Percentiles rank a stretch among this genome's conserved stretches.
Conservation (phyloP, 2,113 vertebrate species). For the Scalopus aquaticus region DNA sequence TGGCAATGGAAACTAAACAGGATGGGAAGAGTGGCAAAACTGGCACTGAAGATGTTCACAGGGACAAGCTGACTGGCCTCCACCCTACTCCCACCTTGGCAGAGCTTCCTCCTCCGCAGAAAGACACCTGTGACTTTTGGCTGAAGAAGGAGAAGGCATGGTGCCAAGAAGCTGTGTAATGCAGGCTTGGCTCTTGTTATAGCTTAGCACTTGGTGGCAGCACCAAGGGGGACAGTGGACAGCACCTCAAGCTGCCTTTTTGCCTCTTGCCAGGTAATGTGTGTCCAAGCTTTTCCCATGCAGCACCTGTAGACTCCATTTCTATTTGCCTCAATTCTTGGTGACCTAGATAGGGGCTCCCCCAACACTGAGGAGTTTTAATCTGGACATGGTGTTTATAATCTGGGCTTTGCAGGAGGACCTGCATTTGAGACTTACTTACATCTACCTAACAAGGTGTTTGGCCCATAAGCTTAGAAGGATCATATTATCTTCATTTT, state of each 20-base stretch:
- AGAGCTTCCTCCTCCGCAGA: not conserved
- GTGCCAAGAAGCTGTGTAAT: not conserved
- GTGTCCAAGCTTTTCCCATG: not conserved
- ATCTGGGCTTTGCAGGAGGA: not conserved
- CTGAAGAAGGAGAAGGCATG: not conserved
- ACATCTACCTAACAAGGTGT: not conserved
- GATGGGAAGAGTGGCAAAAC: not conserved
- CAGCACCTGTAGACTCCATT: not conserved
- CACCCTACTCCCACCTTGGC: not conserved
- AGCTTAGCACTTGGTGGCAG: not conserved
- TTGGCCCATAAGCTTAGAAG: not conserved
- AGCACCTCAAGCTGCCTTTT: not conserved
- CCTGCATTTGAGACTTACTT: not conserved
- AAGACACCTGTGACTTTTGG: constrained; percentile 16
- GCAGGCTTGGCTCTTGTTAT: not conserved
- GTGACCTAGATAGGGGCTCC: not conserved
- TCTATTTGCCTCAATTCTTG: not conserved
- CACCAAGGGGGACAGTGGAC: not conserved
- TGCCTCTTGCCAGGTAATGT: not conserved
- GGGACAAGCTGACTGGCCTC: not conserved
- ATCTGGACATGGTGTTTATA: no score
- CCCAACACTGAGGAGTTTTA: not conserved
- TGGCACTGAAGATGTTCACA: not conserved
- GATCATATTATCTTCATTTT: not conserved
- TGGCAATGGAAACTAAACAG: not conserved